Conservation (phyloP, 2,797 vertebrate species). For the Eulemur albifrons region DNA sequence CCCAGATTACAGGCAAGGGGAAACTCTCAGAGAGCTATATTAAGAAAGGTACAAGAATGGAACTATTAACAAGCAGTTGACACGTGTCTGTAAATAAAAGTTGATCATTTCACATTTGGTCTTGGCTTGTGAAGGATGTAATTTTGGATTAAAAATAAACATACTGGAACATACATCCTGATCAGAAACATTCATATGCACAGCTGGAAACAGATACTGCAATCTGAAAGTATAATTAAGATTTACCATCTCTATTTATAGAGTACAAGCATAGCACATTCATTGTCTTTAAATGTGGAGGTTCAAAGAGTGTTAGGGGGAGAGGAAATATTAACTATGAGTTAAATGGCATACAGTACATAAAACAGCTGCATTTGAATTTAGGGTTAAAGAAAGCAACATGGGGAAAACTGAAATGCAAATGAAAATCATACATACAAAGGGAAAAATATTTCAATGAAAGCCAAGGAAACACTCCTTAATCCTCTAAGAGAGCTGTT, state of each 20-base stretch:
- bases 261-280: constrained; percentile 77
- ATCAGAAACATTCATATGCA: constrained; percentile 76
- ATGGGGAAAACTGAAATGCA: constrained; percentile 34
- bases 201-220: constrained; percentile 73
- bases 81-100: constrained; percentile 63
- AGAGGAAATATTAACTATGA: constrained; percentile 62
- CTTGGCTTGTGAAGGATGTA: constrained; percentile 64
- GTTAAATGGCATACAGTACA: constrained; percentile 58
- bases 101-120: constrained; percentile 66
- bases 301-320: constrained; percentile 52
- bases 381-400: constrained; percentile 17
- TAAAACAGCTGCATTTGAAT: constrained; percentile 36
- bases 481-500: constrained; percentile 47
- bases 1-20: not conserved
- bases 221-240: constrained; percentile 81
- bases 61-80: constrained; percentile 61
- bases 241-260: constrained; percentile 82
- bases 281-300: constrained; percentile 79
- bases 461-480: constrained; percentile 56
- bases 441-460: constrained; percentile 43
- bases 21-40: constrained; percentile 52
- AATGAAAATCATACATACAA: constrained; percentile 42
- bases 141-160: constrained; percentile 78
- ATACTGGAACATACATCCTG: constrained; percentile 60
- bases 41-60: constrained; percentile 28